A percentile compares a stretch with the other conserved stretches of the same genome.
Evolutionary conservation across 35 echinoderm and acorn worm species (phyloP).

Genomic region (Apostichopus parvimensis): DNA sequence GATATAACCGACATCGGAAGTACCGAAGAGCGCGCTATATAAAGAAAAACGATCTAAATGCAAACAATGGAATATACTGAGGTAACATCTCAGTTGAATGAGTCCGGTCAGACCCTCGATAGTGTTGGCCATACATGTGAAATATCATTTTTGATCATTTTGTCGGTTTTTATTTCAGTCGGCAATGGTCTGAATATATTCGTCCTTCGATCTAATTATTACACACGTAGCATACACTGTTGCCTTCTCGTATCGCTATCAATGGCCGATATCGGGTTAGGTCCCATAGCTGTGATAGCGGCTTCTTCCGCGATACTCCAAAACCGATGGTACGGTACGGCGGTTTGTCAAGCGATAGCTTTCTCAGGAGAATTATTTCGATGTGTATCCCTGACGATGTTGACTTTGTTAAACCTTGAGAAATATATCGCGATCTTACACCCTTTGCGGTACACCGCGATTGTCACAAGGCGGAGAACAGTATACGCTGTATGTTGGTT

Average conservation of each 20-base stretch:
- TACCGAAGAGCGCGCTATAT: too few relatives aligned
- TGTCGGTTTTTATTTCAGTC: constrained; percentile 37
- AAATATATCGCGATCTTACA: constrained; percentile 63
- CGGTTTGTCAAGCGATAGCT: constrained; percentile 20
- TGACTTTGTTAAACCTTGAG: constrained; percentile 55
- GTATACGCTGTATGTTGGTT: constrained; percentile 14
- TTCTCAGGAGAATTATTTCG: constrained; percentile 47
- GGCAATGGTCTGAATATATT: constrained; percentile 59
- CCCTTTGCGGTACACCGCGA: constrained; percentile 43
- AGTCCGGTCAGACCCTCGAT: too few relatives aligned
- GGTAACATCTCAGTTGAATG: too few relatives aligned
- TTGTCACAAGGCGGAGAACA: constrained; percentile 46
- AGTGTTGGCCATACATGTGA: constrained; percentile 7
- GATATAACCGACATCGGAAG: too few relatives aligned
- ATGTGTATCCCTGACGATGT: constrained; percentile 54
- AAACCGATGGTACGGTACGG: constrained; percentile 19
- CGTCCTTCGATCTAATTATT: constrained; percentile 32
- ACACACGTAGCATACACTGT: constrained; percentile 35
- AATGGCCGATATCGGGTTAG: constrained; percentile 58
- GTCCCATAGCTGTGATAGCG: constrained; percentile 30
- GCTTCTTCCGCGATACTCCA: constrained; percentile 31
- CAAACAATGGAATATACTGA: too few relatives aligned
- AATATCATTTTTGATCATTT: constrained; percentile 30
- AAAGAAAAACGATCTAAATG: too few relatives aligned
- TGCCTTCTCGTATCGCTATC: constrained; percentile 55